Evolutionary conservation across 2,888 invertebrate genomes (phyloP).

Genomic region (Sepiola atlantica): DNA sequence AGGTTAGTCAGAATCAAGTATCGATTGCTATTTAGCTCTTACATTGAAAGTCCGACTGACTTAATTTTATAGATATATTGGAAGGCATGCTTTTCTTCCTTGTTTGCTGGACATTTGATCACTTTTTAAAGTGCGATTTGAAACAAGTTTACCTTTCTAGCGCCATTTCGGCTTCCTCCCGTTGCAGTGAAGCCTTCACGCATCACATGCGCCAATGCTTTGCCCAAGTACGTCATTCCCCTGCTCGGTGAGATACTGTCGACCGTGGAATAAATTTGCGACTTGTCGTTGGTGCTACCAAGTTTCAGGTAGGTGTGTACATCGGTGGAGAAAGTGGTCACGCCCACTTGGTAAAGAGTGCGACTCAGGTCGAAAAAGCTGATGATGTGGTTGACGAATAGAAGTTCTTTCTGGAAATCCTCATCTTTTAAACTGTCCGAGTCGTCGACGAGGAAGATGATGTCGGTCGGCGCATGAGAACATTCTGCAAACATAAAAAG

Average conservation of each 20-base stretch:
- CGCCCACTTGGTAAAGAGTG: not conserved
- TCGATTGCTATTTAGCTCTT: no score
- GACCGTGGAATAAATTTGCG: not conserved
- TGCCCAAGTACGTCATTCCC: not conserved
- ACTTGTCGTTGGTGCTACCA: not conserved
- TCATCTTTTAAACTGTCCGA: not conserved
- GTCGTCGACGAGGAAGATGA: not conserved
- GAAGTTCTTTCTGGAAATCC: not conserved
- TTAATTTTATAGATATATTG: no score
- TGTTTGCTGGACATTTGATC: no score
- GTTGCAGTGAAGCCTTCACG: not conserved
- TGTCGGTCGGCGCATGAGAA: not conserved
- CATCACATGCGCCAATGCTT: not conserved
- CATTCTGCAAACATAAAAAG: not conserved
- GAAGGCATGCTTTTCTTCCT: no score
- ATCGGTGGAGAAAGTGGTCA: not conserved
- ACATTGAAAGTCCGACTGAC: no score
- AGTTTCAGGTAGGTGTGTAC: not conserved
- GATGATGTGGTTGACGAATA: not conserved
- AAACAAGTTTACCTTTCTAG: not conserved
- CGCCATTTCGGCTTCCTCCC: not conserved
- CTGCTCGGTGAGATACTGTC: not conserved
- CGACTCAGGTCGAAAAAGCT: conserved; percentile 33
- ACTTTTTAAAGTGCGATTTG: no score
- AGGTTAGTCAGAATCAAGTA: no score